These are phyloP conservation scores for Notoglanidium macrostoma DNA, from an alignment of 2,797 vertebrate species.

Conservation along the genomic window DNA sequence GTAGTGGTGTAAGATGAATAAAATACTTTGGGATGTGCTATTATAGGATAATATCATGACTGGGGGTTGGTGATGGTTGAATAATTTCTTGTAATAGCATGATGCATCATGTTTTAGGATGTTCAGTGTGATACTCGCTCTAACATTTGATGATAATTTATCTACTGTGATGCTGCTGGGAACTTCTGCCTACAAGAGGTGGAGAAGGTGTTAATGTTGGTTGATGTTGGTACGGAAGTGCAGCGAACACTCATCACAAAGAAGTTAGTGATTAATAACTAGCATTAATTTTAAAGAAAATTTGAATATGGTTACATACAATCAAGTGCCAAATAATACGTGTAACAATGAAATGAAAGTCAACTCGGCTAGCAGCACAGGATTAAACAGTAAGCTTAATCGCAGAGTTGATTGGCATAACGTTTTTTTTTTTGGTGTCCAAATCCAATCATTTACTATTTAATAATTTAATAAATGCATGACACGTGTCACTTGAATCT, in stretches of 20 bases:
- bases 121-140: not conserved
- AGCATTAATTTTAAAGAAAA: not conserved
- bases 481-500: not conserved
- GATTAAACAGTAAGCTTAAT: not conserved
- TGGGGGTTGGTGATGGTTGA: not conserved
- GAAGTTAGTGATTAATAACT: not conserved
- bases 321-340: not conserved
- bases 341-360: not conserved
- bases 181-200: not conserved
- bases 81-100: not conserved
- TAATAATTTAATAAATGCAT: not conserved
- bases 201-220: not conserved
- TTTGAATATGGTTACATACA: not conserved
- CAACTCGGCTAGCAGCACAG: not conserved
- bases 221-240: not conserved
- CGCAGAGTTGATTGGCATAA: not conserved
- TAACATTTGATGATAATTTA: not conserved
- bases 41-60: not conserved
- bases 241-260: not conserved
- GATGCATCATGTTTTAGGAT: not conserved
- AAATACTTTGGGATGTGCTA: not conserved
- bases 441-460: not conserved
- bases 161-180: not conserved
- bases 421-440: too few species aligned
- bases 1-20: not conserved